Conservation (phyloP, 2,797 vertebrate genomes). For the Phrynocephalus vlangalii region DNA sequence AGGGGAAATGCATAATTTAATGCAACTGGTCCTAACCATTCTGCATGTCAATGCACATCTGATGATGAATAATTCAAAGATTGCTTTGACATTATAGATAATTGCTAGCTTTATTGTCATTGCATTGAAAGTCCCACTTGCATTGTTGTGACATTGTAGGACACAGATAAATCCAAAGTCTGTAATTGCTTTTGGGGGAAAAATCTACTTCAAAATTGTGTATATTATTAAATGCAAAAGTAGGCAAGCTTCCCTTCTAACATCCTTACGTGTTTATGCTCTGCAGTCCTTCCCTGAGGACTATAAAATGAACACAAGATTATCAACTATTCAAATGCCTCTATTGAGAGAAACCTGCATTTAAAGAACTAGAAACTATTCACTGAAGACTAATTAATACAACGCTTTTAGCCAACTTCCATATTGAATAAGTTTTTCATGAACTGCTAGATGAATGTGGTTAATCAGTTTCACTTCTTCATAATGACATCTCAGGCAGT, state of each 20-base stretch:
- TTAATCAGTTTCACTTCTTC: neutral
- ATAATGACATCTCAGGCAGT: neutral
- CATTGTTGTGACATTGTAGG: conserved; percentile 70
- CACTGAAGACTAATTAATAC: neutral
- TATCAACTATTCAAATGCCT: conserved; percentile 21
- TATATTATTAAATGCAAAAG: conserved; percentile 35
- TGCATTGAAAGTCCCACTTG: conserved; percentile 55
- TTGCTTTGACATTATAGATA: conserved; percentile 50
- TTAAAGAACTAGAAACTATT: neutral
- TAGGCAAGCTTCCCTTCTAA: conserved; percentile 38
- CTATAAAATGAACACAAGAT: neutral
- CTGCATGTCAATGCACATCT: conserved; percentile 59
- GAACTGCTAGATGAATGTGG: neutral
- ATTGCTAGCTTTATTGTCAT: conserved; percentile 57
- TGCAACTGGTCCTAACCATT: conserved; percentile 67
- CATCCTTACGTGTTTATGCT: conserved; percentile 26
- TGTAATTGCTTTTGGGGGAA: conserved; percentile 64
- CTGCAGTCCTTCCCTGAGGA: conserved; percentile 24
- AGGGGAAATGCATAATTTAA: conserved; percentile 60
- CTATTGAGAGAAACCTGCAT: neutral
- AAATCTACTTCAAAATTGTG: conserved; percentile 50
- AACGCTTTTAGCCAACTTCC: neutral
- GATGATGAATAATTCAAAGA: conserved; percentile 72
- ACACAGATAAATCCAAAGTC: conserved; percentile 57
- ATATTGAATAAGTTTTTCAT: neutral